Base-by-base conservation (phyloP, 2,113 vertebrate genomes). In the Lophura nycthemera region DNA sequence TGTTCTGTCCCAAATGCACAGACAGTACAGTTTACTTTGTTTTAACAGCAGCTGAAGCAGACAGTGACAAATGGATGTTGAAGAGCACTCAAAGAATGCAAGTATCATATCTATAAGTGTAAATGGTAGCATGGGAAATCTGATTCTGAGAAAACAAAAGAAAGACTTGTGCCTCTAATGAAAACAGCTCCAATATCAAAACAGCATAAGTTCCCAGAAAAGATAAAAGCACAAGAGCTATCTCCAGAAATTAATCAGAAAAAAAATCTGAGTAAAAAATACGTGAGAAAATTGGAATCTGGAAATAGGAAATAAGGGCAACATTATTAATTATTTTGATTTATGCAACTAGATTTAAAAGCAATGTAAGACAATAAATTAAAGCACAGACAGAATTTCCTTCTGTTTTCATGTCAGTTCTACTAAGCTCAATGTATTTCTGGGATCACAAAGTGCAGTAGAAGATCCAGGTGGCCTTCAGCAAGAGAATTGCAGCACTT, bases 41-140 rank as follows among this genome's bases (percentile, higher is more conserved):
- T 94, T 92, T 85, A 88, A 21, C 27, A 70, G 90, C 86, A 92
- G 71, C 48, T 79, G 70, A 81, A 88, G 70, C 21, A 85, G 81
- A 15, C 77, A 40, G 56, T 80, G 92, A 92, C 52, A 93, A 94
- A 87, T 92, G 48, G 32, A 34, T 79, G 54, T 63, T 93, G 87
- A 95, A 89, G 82, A 80, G 48, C 67, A 73, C 81, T 87, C 91
- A 80, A 91, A 89, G 75, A 85, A 89, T 93, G 66, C 81, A 92
- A 92, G 78, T 52, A 93, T 72, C 48, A 14, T 94, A 94, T 91
- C 85, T 89, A 48, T 82, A 87, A 91, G 63, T 94, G 73, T 47
- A 93, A 95, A 93, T 87, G 71, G 81, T 95, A 95, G 89, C 91
- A 94, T 93, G 91, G 91, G 92, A 96, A 94, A 87, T 64, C 45